Evolutionary conservation across 2,888 invertebrate genomes (phyloP), one percentile per base, ranked within the genome.

Genomic region (Lomographa bimaculata): DNA sequence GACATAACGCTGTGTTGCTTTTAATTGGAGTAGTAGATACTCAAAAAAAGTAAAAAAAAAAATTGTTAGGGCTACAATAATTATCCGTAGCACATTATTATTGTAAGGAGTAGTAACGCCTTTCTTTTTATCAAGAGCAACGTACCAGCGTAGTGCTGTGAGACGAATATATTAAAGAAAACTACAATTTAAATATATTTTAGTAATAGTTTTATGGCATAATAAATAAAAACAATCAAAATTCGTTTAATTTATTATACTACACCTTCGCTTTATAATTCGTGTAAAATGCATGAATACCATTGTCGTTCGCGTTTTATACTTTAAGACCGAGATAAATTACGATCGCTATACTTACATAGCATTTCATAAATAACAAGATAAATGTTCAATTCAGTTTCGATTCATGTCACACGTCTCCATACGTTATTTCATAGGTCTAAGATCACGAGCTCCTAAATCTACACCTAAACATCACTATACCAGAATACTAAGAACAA

Each of bases 231-330:
- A 45, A 33, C 19, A 32, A 23, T 17, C 43, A 47, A 46, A 48
- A 46, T 34, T 18, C 20, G 24, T 25, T 54, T 49, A 49, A 54
- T 57, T 54, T 47, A 60, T 54, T 55, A 50, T 59, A 54, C 64
- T 60, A 64, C 64, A 70, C 66, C 64, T 64, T 73, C 64, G 60
- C 56, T 62, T 69, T 65, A 60, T 61, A 69, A 62, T 76, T 78
- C 72, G 68, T 71, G 71, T 68, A 78, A 84, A 85, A 86, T 86
- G 83, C 86, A 78, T 75, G 66, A 71, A 72, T 71, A 67, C 64
- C 57, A 63, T 71, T 60, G 54, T 72, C 66, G 66, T 66, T 67
- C 63, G 66, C 64, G 51, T 48, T 64, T 63, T 67, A 68, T 64
- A 64, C 59, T 56, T 61, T 55, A 64, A 54, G 60, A 67, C 64